Base-by-base conservation (phyloP, 2,888 invertebrate genomes). In the Autographa pulchrina region DNA sequence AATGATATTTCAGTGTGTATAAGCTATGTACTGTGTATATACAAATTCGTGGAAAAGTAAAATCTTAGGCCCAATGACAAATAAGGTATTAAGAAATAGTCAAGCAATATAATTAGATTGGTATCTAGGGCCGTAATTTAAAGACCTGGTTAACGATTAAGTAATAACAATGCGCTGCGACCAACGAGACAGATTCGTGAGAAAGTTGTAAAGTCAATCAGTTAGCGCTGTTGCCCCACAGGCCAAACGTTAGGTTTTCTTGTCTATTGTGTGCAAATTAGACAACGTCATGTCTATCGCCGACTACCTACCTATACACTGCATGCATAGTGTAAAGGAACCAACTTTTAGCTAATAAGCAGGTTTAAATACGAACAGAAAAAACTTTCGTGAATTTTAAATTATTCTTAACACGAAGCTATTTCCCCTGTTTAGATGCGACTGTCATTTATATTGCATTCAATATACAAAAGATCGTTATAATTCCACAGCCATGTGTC, bases 201-300 rank as follows among this genome's bases (percentile, higher is more conserved):
- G 82, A 82, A 82, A 82, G 74, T 65, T 60, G 64, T 68, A 52
- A 65, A 66, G 56, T 60, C 61, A 31, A 52, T 67, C 54, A 38
- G 56, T 58, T 14, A 38, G 43, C 61, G 65, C 61, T 58, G 61
- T 67, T 60, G 76, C 68, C 56, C 18, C 65, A 59, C 65, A 61
- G 64, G 64, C 74, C 77, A 75, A 72, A 65, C 72, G 72, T 65
- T 67, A 80, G 81, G 82, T 82, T 84, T 85, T 82, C 66, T 69
- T 20, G 62, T 56, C 76, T 70, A 89, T 89, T 89, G 89, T 88
- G 82, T 88, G 89, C 77, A 78, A 88, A 88, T 90, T 72, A 85
- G 75, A 20, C 48, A 56, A 41, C 56, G 67, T 68, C 63, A 68
- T 35, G 66, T 75, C 72, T 73, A 65, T 58, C 59, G 64, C 62